Evolutionary conservation across 2,888 invertebrate genomes (phyloP), one percentile per base, ranked within the genome.

Genomic region (Scrobipalpa atriplicella): DNA sequence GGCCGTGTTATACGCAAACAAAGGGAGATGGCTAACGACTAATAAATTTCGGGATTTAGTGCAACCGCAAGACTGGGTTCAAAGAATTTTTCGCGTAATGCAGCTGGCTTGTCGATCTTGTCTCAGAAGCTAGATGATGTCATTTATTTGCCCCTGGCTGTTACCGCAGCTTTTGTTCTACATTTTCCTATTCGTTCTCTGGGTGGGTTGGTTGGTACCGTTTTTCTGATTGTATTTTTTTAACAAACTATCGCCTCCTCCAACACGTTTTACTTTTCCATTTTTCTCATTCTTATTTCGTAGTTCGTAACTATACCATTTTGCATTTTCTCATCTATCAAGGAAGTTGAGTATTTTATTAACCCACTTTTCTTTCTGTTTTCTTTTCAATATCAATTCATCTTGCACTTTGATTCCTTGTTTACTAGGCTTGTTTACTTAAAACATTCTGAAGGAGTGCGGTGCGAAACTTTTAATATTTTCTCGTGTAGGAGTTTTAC

Each of bases 1-100:
- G 51, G 8, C 62, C 16, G 6, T 16, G 29, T n/a, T 18, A 62
- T 36, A 29, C n/a, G 47, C 10, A 47, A 47, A 47, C 62, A 62
- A 62, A 41, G 13, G 61, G 63, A 58, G 63, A 63, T 58, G 21
- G 16, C 47, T 54, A 54, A 56, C 54, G 54, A 21, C 3, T 54
- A 51, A 41, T 67, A 64, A 67, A 60, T 66, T 64, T 39, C 29
- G 51, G 54, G 43, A 58, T 58, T 58, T 58, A 58, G 38, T 29
- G 39, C 29, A 64, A 56, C 19, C 52, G 18, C 64, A 21, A 18
- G 13, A n/a, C 18, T n/a, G 1, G 19, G 18, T 64, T 64, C 64
- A 41, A 64, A 56, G 64, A 39, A 56, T 41, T 64, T 36, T 36
- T 2, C 2, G 6, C 18, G 18, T 21, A 36, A 29, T 54, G 41